phyloP scores from a whole-genome alignment of 1,140 invertebrate genomes.

The Trichogramma pretiosum region DNA sequence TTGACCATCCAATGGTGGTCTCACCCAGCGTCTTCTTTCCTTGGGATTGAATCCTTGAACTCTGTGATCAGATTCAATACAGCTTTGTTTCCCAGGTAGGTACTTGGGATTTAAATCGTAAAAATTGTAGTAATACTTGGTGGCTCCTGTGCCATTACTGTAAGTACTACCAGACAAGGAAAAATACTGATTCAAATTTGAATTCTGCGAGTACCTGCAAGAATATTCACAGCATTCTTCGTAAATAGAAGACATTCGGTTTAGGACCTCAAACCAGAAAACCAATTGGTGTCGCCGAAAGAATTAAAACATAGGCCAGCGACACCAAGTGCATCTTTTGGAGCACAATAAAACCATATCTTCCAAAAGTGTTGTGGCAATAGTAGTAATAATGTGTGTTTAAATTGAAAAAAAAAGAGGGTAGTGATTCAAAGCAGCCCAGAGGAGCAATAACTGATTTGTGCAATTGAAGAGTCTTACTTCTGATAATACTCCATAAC shows the following conservation, averaged over 20 bases:
- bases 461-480: too few species aligned
- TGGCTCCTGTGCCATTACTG: background rate
- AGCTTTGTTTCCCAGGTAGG: slow-evolving; percentile 18
- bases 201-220: slow-evolving; percentile 32
- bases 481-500: slow-evolving; percentile 38
- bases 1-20: slow-evolving; percentile 37
- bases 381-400: too few species aligned
- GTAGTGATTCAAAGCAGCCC: background rate
- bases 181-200: slow-evolving; percentile 38
- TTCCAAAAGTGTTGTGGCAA: too few species aligned
- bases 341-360: too few species aligned
- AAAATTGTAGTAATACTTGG: slow-evolving; percentile 32
- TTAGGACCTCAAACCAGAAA: background rate
- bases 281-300: too few species aligned
- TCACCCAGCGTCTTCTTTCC: slow-evolving; percentile 36
- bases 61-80: slow-evolving; percentile 25
- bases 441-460: too few species aligned
- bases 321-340: too few species aligned
- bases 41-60: slow-evolving; percentile 26
- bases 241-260: too few species aligned
- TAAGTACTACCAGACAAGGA: slow-evolving; percentile 22
- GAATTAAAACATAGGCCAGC: too few species aligned
- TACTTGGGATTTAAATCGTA: slow-evolving; percentile 27
- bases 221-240: background rate
- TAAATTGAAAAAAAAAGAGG: background rate